These are phyloP conservation scores for Proisotoma minuta DNA, from an alignment of 2,888 invertebrate genomes.

Conservation along the genomic window DNA sequence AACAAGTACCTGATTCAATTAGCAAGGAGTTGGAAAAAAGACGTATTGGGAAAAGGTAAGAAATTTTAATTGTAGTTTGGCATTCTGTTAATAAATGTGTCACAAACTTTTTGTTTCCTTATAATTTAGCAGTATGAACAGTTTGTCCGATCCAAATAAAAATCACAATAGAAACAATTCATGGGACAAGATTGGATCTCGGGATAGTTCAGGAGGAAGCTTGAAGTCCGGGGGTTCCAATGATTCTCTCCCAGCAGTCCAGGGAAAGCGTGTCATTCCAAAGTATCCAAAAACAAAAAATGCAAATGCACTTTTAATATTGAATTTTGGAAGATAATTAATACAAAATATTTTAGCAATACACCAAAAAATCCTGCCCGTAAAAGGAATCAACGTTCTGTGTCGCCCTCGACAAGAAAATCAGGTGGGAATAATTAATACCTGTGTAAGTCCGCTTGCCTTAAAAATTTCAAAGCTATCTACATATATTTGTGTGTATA, in stretches of 20 bases:
- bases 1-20: conserved; percentile 61
- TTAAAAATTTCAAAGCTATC: no score
- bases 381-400: conserved; percentile 21
- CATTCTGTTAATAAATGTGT: not conserved
- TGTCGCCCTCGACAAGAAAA: conserved; percentile 17
- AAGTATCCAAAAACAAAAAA: no score
- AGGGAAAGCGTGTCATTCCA: conserved; percentile 46
- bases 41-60: conserved; percentile 57
- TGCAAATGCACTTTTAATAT: no score
- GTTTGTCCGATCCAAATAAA: conserved; percentile 39
- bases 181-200: conserved; percentile 45
- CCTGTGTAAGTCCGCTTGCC: no score
- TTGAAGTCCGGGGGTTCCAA: conserved; percentile 45
- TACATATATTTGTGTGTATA: no score
- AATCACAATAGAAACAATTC: conserved; percentile 45
- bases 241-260: conserved; percentile 44
- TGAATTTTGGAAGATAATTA: no score
- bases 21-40: conserved; percentile 63
- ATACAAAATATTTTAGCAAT: no score
- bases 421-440: conserved; percentile 12
- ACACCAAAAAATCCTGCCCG: not conserved
- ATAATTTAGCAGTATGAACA: conserved; percentile 29
- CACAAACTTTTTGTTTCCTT: not conserved
- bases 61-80: no score
- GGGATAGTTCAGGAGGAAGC: conserved; percentile 45